Base-by-base conservation (phyloP, 2,797 vertebrate species). In the Nannoperca obscura region DNA sequence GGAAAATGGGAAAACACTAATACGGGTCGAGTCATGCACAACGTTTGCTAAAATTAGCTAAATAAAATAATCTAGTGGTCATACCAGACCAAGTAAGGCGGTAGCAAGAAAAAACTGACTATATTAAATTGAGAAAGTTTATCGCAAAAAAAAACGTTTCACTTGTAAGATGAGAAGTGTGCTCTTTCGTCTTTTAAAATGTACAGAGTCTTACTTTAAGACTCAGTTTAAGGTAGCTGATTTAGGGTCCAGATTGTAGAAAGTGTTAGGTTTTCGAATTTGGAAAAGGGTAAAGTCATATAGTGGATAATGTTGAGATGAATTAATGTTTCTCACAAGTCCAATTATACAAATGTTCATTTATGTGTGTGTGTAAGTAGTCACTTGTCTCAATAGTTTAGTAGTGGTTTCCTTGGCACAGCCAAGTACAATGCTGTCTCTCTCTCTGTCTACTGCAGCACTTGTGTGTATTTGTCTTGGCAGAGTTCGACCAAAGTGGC, bases 391-490 rank as follows among this genome's bases (percentile, higher is more conserved):
- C 22, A 17, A 27, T 3, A 74, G 84, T 78, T 71, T 57, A 76
- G 59, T 63, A 57, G 67, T 2, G 1, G 69, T 90, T 80, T 79
- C 38, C 42, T 91, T 91, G 84, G 88, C 89, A 74, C 44, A 59
- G 50, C 58, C 2, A 30, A 58, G 44, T 44, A 71, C 61, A 76
- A 81, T 84, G 86, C 7, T 20, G 44, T n/a, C 20, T 55, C 24
- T 14, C 59, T 22, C 19, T 59, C 22, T 34, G 1, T 32, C 42
- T 76, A 42, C 77, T 20, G n/a, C 34, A 80, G 80, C 65, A 38
- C 67, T 75, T n/a, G 32, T 76, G 65, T 74, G 64, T 90, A 64
- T 91, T 91, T 88, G 53, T 86, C 68, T 90, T 92, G 88, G 90
- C 89, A 81, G 46, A 66, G 68, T 78, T 80, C 46, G 66, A 27